Conservation (phyloP, 2,888 invertebrate genomes). For the Yponomeuta malinellus region DNA sequence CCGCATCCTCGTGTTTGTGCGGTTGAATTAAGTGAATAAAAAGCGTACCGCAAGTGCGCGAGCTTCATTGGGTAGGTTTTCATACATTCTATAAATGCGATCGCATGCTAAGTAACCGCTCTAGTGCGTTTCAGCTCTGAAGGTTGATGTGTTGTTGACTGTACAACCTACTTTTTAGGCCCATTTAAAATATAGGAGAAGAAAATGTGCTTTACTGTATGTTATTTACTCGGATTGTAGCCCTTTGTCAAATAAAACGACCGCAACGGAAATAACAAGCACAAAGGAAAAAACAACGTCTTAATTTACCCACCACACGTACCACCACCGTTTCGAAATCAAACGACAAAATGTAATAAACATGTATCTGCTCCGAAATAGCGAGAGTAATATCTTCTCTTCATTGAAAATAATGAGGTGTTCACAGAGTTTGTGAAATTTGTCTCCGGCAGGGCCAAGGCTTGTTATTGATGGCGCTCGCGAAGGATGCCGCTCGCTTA, state of each 20-base stretch:
- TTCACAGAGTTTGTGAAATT: neutral
- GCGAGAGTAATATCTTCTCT: neutral
- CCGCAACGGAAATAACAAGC: neutral
- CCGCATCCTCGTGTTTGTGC: too few relatives aligned
- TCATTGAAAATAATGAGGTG: constrained; percentile 3
- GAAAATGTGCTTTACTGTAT: neutral
- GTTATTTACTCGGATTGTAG: neutral
- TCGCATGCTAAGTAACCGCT: too few relatives aligned
- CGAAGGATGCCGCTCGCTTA: neutral
- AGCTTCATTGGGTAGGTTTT: too few relatives aligned
- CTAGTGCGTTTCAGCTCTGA: too few relatives aligned
- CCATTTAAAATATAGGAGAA: neutral
- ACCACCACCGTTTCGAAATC: neutral
- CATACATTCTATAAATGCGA: too few relatives aligned
- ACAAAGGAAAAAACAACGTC: neutral
- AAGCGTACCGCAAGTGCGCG: too few relatives aligned
- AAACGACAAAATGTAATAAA: neutral
- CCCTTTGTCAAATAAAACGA: neutral
- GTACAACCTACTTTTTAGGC: neutral
- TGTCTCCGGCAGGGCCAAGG: neutral
- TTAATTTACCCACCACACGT: too few relatives aligned
- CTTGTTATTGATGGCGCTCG: neutral
- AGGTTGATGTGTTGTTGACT: too few relatives aligned
- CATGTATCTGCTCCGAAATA: neutral
- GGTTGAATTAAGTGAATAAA: too few relatives aligned